phyloP scores from a whole-genome alignment of 2,888 invertebrate species.

The Pseudococcus jackbeardsleyi region DNA sequence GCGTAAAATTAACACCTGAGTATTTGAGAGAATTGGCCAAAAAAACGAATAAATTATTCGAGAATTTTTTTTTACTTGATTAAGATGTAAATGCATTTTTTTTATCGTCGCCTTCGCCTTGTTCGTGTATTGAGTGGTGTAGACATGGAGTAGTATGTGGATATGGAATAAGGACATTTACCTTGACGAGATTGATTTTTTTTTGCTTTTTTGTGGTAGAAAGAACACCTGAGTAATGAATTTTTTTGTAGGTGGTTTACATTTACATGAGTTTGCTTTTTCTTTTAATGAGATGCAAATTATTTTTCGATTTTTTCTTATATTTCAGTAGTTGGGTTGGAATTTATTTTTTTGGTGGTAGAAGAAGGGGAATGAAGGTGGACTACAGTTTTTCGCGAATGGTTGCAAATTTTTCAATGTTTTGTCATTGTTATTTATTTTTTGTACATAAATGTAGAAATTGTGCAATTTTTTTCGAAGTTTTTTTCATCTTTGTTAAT shows the following conservation, averaged over 20 bases:
- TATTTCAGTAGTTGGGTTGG: background rate
- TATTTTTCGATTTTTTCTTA: background rate
- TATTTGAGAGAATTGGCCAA: background rate
- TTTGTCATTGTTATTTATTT: background rate
- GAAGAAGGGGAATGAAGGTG: background rate
- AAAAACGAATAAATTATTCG: background rate
- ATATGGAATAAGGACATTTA: background rate
- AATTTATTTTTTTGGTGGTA: background rate
- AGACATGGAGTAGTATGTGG: background rate
- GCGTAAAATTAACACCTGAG: background rate
- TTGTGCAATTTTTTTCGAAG: too few relatives aligned
- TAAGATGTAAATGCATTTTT: background rate
- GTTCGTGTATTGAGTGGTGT: background rate
- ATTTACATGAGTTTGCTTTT: background rate
- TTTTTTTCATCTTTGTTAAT: too few relatives aligned
- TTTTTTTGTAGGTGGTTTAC: background rate
- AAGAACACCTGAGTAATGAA: background rate
- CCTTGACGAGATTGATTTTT: background rate
- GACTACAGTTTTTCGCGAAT: background rate
- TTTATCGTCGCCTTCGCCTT: background rate
- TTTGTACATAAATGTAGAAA: too few relatives aligned
- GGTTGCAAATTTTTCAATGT: background rate
- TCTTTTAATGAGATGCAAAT: background rate
- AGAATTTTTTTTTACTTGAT: background rate
- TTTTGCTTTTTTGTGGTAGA: background rate